These are phyloP conservation scores for Asobara japonica DNA, from an alignment of 1,140 invertebrate species.

Conservation along the genomic window DNA sequence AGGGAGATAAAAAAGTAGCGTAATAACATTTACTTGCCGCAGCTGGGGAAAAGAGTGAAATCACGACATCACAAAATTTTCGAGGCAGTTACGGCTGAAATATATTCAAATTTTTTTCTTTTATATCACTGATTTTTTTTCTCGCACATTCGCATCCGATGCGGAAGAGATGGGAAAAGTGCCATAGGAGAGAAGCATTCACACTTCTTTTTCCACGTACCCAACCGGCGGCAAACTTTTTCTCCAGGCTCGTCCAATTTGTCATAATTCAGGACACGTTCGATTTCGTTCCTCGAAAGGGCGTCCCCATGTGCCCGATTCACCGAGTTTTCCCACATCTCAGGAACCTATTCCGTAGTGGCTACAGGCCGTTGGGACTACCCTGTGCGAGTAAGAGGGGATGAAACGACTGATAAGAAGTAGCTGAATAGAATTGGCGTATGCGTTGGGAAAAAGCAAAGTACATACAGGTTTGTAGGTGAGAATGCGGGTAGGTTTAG, in stretches of 20 bases:
- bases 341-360: background rate
- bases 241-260: background rate
- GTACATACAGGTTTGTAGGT: background rate
- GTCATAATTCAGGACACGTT: slow-evolving; percentile 10
- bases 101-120: background rate
- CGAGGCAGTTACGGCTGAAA: background rate
- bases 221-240: background rate
- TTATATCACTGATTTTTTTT: background rate
- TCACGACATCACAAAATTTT: slow-evolving; percentile 1
- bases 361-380: background rate
- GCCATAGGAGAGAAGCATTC: background rate
- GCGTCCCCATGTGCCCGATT: slow-evolving; percentile 3
- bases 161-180: background rate
- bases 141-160: slow-evolving; percentile 8
- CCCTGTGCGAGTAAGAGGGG: background rate
- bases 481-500: slow-evolving; percentile 10
- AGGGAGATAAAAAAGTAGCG: background rate
- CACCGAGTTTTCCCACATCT: slow-evolving; percentile 2
- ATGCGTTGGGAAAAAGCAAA: background rate
- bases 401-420: slow-evolving; percentile 2
- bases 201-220: no score
- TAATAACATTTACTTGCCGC: background rate
- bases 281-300: background rate
- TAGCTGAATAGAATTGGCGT: background rate
- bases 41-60: background rate